Evolutionary conservation across 2,113 vertebrate genomes (phyloP), one percentile per base, ranked within the genome.

Genomic region (Vulpes lagopus): DNA sequence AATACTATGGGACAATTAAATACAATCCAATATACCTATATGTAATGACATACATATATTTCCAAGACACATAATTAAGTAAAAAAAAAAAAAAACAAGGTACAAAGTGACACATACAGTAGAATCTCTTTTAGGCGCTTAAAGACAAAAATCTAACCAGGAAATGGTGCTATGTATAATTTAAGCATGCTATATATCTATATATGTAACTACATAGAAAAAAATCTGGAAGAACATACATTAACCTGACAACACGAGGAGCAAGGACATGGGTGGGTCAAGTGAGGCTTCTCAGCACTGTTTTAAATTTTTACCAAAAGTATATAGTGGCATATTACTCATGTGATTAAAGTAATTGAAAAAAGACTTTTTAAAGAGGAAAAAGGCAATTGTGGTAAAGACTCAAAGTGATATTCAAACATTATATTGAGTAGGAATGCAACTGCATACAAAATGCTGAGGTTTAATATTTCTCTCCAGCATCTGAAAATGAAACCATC

Each of bases 401-500:
- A 94, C 89, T 53, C 67, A 89, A 94, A 94, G 27, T 85, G 43
- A 94, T 69, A 89, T 25, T 84, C 23, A 89, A 93, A 65, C 35
- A 93, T 23, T 96, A 51, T 76, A 67, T 53, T 60, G 32, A 88
- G 38, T 8, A 92, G 82, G 76, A 23, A 88, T 57, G 12, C 12
- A 89, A 82, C 19, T 94, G 35, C 25, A 79, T 53, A 51, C 11
- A 89, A 49, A 89, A 38, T 89, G 32, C 17, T 96, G 60, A 93
- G 35, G 43, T 38, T 89, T 51, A 67, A 53, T 35, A 94, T 91
- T 80, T 96, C n/a, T 90, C 62, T 85, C 53, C 53, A 91, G 67
- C 12, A 87, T 19, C 10, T 91, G 32, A 95, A 95, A 95, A 82
- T 69, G 32, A 92, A 95, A 85, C 82, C 81, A 65, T 88, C 17